phyloP scores from a whole-genome alignment of 2,797 vertebrate genomes.

The Ataeniobius toweri region DNA sequence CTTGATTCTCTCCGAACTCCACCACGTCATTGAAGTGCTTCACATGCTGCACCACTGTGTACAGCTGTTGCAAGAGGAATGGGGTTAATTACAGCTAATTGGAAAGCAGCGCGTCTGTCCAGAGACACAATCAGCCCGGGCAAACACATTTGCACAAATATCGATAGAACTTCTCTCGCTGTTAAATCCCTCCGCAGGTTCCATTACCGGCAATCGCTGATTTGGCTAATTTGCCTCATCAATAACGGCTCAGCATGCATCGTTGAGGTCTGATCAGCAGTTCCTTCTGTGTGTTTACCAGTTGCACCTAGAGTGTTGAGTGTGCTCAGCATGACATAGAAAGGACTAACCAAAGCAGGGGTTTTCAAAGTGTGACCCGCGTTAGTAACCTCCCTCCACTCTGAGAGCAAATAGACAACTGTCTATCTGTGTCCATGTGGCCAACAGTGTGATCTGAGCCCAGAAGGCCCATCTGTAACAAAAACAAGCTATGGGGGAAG shows the following conservation, averaged over 20 bases:
- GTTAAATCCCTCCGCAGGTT: slow-evolving; percentile 40
- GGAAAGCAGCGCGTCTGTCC: slow-evolving; percentile 40
- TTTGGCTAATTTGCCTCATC: slow-evolving; percentile 59
- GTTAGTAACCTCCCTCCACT: too few relatives aligned
- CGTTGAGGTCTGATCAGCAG: slow-evolving; percentile 37
- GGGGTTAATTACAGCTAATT: slow-evolving; percentile 58
- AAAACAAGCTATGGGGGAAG: slow-evolving; percentile 35
- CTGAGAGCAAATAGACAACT: too few relatives aligned
- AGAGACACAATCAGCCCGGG: slow-evolving; percentile 25
- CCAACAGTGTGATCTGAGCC: slow-evolving; percentile 38
- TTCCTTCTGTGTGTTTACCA: slow-evolving; percentile 42
- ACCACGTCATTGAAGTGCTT: slow-evolving; percentile 99
- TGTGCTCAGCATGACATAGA: slow-evolving; percentile 27
- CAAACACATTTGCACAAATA: slow-evolving; percentile 22
- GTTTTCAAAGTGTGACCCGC: too few relatives aligned
- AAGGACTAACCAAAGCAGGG: slow-evolving; percentile 20
- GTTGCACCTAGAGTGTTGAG: slow-evolving; percentile 28
- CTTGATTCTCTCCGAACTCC: slow-evolving; percentile 99
- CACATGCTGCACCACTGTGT: slow-evolving; percentile 98
- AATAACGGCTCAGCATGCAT: slow-evolving; percentile 56
- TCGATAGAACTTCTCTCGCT: slow-evolving; percentile 27
- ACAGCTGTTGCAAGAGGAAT: slow-evolving; percentile 83
- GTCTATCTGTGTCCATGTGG: slow-evolving; percentile 31
- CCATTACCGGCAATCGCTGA: slow-evolving; percentile 53
- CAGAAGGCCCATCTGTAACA: slow-evolving; percentile 45